A percentile compares a stretch with the other conserved stretches of the same genome.
Evolutionary conservation across 2,888 invertebrate genomes (phyloP).

Genomic region (Brassicogethes aeneus): DNA sequence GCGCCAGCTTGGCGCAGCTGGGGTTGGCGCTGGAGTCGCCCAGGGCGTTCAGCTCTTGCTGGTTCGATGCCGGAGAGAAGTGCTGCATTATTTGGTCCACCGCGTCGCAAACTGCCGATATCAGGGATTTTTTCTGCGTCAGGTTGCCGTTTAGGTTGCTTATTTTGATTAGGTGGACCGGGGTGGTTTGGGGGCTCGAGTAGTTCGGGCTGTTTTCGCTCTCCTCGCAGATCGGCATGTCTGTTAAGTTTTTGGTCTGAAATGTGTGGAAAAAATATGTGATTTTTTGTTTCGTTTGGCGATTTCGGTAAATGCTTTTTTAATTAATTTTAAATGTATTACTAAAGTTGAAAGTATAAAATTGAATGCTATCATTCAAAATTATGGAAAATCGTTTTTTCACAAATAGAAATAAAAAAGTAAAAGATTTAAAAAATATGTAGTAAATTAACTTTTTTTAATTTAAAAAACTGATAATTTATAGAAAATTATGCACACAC

Average conservation of each 20-base stretch:
- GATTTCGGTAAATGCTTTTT: background rate
- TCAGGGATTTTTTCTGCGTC: slow-evolving; percentile 58
- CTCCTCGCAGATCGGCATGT: slow-evolving; percentile 58
- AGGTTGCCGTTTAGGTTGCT: slow-evolving; percentile 35
- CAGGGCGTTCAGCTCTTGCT: slow-evolving; percentile 49
- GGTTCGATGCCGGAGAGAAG: slow-evolving; percentile 57
- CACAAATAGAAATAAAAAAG: no score
- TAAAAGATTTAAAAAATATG: no score
- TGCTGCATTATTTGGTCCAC: slow-evolving; percentile 67
- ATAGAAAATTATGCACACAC: no score
- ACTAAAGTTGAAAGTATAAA: no score
- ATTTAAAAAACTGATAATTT: no score
- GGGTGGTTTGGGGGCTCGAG: slow-evolving; percentile 44
- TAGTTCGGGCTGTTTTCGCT: slow-evolving; percentile 52
- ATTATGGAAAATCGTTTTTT: no score
- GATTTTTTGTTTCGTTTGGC: no score
- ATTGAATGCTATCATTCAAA: no score
- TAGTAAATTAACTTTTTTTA: no score
- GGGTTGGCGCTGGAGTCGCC: slow-evolving; percentile 54
- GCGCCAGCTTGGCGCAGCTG: slow-evolving; percentile 61
- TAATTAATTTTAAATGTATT: no score
- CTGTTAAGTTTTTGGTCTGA: slow-evolving; percentile 49
- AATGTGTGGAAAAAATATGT: slow-evolving; percentile 11
- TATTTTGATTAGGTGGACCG: slow-evolving; percentile 24
- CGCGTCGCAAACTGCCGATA: slow-evolving; percentile 64